Evolutionary conservation across 2,797 vertebrate genomes (phyloP).

Genomic region (Eptatretus atami): DNA sequence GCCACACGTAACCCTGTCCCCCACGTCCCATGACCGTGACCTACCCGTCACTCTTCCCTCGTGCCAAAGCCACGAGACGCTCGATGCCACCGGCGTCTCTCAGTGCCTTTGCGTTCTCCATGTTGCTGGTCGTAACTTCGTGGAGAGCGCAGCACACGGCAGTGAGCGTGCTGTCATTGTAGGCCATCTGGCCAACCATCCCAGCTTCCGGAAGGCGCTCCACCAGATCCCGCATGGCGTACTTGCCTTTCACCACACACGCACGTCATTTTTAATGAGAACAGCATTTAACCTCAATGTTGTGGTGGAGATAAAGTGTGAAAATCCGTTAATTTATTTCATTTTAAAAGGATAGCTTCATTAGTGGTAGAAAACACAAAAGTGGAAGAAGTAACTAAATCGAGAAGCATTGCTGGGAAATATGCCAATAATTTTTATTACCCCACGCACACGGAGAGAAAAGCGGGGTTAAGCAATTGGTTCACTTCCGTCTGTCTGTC

Average conservation of each 20-base stretch:
- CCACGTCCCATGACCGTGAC: conserved; percentile 9
- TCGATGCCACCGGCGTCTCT: conserved; percentile 75
- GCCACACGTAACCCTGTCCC: too few relatives aligned
- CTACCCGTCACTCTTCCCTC: conserved; percentile 66
- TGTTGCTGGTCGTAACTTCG: conserved; percentile 89
- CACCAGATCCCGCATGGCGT: conserved; percentile 81
- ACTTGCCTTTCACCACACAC: conserved; percentile 30
- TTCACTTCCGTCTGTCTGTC: too few relatives aligned
- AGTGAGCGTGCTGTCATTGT: conserved; percentile 67
- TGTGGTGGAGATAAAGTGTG: too few relatives aligned
- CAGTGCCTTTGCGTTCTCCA: conserved; percentile 89
- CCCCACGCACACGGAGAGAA: too few relatives aligned
- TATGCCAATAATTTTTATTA: too few relatives aligned
- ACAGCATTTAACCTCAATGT: too few relatives aligned
- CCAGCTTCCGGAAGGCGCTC: conserved; percentile 42
- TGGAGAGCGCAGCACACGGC: conserved; percentile 86
- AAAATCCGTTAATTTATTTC: too few relatives aligned
- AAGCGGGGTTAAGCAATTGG: too few relatives aligned
- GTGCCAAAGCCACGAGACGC: conserved; percentile 90
- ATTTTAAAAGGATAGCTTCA: too few relatives aligned
- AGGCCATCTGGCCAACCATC: conserved; percentile 27
- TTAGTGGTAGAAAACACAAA: too few relatives aligned
- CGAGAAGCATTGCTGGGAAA: too few relatives aligned
- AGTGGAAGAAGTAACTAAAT: too few relatives aligned
- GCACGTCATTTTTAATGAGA: not conserved